Conservation (phyloP, 2,888 invertebrate species). For the Limenitis camilla region DNA sequence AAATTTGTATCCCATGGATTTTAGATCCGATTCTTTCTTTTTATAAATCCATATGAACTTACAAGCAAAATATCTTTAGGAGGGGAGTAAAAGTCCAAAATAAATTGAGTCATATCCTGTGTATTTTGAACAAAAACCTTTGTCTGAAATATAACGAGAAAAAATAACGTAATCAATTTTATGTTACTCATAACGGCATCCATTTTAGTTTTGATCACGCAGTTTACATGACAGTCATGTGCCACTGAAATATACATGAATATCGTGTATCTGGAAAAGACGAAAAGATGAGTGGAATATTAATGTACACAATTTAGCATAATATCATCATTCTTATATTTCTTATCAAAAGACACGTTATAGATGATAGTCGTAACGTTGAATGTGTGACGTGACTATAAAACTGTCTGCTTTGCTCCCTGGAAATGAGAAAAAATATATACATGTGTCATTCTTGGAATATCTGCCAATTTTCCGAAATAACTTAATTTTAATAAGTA, state of each 20-base stretch:
- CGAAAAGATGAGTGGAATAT: slow-evolving; percentile 2
- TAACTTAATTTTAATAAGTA: too few relatives aligned
- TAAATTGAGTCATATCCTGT: too few relatives aligned
- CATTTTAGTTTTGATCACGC: not conserved
- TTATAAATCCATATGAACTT: too few relatives aligned
- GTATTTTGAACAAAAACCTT: too few relatives aligned
- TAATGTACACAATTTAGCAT: slow-evolving; percentile 7
- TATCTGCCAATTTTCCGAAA: too few relatives aligned
- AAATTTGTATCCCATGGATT: too few relatives aligned
- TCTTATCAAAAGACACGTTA: not conserved
- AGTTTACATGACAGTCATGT: not conserved
- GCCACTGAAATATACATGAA: not conserved
- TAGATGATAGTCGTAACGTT: slow-evolving; percentile 3
- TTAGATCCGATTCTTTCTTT: too few relatives aligned
- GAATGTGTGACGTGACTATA: not conserved
- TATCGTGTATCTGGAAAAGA: not conserved
- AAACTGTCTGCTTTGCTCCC: not conserved
- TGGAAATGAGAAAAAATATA: too few relatives aligned
- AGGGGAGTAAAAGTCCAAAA: too few relatives aligned
- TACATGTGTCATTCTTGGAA: too few relatives aligned
- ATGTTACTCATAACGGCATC: not conserved
- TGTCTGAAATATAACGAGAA: not conserved
- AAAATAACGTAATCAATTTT: not conserved
- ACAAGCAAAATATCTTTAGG: too few relatives aligned
- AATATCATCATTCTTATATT: slow-evolving; percentile 5